Base-by-base conservation (phyloP, 2,888 invertebrate species). In the Melanophora roralis region DNA sequence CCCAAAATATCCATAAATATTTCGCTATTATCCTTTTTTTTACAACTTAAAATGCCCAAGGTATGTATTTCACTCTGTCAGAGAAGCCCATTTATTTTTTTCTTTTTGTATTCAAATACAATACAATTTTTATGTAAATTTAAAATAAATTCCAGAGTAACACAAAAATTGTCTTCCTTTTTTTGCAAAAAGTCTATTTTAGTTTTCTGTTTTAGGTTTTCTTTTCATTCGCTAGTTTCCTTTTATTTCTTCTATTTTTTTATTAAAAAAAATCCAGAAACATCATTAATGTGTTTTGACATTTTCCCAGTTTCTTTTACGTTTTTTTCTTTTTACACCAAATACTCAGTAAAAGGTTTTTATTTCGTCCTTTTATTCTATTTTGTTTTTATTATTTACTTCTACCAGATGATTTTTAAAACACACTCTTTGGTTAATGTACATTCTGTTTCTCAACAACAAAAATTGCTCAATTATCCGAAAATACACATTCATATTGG, bases 371-470 rank as follows among this genome's bases (percentile, higher is more conserved):
- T 34, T 59, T 38, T 59, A 59, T 43, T 74, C 57, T 45, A 19
- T 73, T 74, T 76, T 76, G 69, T 76, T 76, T 69, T 76, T 76
- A 32, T 76, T 69, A 23, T 69, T 40, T 19, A 23, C 47, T 76
- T 69, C 55, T 40, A 64, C 62, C 76, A 76, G 53, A 76, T 76
- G 76, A 76, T 74, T 76, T 57, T n/a, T 40, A 9, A n/a, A 65
- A 73, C 40, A 8, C 38, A 55, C 43, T 67, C 57, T 38, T 11
- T 40, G 9, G 7, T 59, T 5, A 27, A n/a, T n/a, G 12, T 38
- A 21, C 21, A 23, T 40, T 65, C 34, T 32, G 21, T 34, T 45
- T 57, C 19, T 7, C 19, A 62, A 68, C 12, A 34, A 40, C 40
- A 40, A 45, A 68, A 75, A 57, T n/a, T 40, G 55, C 69, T 69